Percentiles rank a stretch among this genome's conserved stretches.
These are phyloP conservation scores for Zaprionus ornatus DNA, from an alignment of 1,140 invertebrate genomes.

Conservation along the genomic window DNA sequence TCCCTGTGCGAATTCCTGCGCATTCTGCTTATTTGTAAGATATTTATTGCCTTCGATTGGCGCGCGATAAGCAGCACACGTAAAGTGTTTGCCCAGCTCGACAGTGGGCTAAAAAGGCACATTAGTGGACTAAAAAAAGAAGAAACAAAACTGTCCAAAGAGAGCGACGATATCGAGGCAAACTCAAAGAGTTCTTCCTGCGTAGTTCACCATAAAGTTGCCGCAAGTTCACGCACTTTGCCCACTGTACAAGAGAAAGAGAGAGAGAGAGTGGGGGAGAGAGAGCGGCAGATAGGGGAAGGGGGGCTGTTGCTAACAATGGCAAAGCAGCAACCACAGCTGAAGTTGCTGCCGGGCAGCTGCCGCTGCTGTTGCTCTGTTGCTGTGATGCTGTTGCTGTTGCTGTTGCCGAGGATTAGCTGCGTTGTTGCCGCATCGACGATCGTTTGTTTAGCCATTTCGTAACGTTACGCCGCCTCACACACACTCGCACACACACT, in stretches of 20 bases:
- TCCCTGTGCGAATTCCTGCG: slow-evolving; percentile 67
- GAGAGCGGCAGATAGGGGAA: background rate
- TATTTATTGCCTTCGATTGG: slow-evolving; percentile 84
- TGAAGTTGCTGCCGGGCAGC: slow-evolving; percentile 58
- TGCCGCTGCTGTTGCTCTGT: slow-evolving; percentile 41
- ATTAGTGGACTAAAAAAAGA: background rate
- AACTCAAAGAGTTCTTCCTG: background rate
- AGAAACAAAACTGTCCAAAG: background rate
- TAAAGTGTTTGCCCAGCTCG: slow-evolving; percentile 76
- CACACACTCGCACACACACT: slow-evolving; percentile 31
- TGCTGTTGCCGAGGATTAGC: slow-evolving; percentile 59
- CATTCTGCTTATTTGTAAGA: slow-evolving; percentile 84
- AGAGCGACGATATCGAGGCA: too few species aligned
- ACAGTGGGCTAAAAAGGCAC: background rate
- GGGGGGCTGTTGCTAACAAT: slow-evolving; percentile 37
- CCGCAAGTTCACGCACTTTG: slow-evolving; percentile 21
- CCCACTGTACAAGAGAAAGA: background rate
- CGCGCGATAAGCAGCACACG: slow-evolving; percentile 80
- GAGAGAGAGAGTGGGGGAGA: background rate
- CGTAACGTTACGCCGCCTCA: slow-evolving; percentile 69
- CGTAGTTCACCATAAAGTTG: background rate
- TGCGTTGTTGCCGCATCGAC: slow-evolving; percentile 35
- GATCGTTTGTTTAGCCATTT: slow-evolving; percentile 79
- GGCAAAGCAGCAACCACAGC: slow-evolving; percentile 17
- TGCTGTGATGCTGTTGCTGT: slow-evolving; percentile 40